Conservation (phyloP, 1,140 invertebrate genomes). For the Teleopsis dalmanni region DNA sequence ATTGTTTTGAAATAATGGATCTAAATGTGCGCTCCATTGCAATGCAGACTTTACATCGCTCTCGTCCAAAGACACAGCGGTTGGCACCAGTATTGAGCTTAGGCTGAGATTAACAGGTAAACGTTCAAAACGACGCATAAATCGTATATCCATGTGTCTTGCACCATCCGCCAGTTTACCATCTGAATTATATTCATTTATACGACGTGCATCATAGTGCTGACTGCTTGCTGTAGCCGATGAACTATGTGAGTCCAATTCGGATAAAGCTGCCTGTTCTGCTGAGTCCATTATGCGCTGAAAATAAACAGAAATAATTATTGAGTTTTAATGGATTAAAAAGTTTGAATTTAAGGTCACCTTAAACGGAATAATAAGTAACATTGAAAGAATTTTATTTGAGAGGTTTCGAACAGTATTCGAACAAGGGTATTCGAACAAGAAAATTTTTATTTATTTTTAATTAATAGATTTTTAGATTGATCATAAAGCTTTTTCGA, state of each 20-base stretch:
- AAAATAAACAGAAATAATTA: constrained; percentile 9
- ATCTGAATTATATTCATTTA: constrained; percentile 64
- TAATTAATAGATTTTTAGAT: no score
- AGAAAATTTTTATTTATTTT: no score
- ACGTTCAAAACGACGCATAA: constrained; percentile 72
- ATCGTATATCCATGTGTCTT: constrained; percentile 58
- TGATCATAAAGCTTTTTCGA: no score
- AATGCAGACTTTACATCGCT: constrained; percentile 75
- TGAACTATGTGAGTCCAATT: constrained; percentile 45
- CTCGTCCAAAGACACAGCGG: constrained; percentile 67
- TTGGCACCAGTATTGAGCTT: constrained; percentile 84
- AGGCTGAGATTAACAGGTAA: constrained; percentile 75
- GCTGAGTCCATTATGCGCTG: constrained; percentile 82
- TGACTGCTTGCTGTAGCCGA: constrained; percentile 37
- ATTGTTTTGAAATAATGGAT: constrained; percentile 85
- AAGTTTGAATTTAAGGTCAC: no score
- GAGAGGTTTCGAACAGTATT: no score
- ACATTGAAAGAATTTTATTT: no score
- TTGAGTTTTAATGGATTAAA: no score
- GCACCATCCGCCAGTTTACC: constrained; percentile 58
- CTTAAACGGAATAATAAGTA: no score
- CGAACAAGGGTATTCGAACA: no score
- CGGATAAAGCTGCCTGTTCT: constrained; percentile 72
- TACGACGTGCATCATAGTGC: constrained; percentile 65
- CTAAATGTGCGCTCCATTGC: constrained; percentile 85